phyloP scores from a whole-genome alignment of 2,113 vertebrate genomes.

The Centrocercus urophasianus region DNA sequence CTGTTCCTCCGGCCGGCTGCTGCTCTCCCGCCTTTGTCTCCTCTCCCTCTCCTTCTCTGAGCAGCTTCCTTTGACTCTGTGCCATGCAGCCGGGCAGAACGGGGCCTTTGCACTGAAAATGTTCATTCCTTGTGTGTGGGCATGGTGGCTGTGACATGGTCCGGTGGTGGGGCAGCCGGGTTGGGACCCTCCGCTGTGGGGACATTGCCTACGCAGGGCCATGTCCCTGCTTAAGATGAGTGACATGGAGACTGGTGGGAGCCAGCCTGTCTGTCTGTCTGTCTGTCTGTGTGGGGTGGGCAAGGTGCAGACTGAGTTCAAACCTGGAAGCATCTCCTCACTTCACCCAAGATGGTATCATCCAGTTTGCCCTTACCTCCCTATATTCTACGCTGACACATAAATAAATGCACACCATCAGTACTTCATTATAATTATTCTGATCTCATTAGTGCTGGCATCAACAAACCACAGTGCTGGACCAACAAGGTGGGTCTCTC shows the following conservation, averaged over 20 bases:
- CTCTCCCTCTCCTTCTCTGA: slow-evolving; percentile 24
- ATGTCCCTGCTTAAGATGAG: neutral
- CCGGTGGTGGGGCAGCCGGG: rapidly evolving
- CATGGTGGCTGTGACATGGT: rapidly evolving
- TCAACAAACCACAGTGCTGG: neutral
- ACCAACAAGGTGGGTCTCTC: neutral
- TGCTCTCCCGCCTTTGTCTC: slow-evolving; percentile 67
- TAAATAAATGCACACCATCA: no score
- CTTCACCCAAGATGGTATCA: neutral
- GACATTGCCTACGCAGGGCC: neutral
- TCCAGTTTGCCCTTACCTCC: neutral
- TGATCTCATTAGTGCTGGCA: neutral
- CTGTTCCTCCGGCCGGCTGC: slow-evolving; percentile 64
- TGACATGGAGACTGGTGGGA: neutral
- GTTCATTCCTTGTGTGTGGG: rapidly evolving
- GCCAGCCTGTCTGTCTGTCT: neutral
- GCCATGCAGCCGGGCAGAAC: slow-evolving; percentile 45
- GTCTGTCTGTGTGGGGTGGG: no score
- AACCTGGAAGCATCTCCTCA: neutral
- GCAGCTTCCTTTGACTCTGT: slow-evolving; percentile 46
- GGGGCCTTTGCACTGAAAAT: neutral
- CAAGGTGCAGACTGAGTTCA: neutral
- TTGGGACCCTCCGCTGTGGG: neutral
- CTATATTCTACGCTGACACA: neutral
- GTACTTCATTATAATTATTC: neutral